Percentiles rank a stretch among this genome's conserved stretches.
Evolutionary conservation across 2,888 invertebrate species (phyloP).

Genomic region (Amorpha juglandis): DNA sequence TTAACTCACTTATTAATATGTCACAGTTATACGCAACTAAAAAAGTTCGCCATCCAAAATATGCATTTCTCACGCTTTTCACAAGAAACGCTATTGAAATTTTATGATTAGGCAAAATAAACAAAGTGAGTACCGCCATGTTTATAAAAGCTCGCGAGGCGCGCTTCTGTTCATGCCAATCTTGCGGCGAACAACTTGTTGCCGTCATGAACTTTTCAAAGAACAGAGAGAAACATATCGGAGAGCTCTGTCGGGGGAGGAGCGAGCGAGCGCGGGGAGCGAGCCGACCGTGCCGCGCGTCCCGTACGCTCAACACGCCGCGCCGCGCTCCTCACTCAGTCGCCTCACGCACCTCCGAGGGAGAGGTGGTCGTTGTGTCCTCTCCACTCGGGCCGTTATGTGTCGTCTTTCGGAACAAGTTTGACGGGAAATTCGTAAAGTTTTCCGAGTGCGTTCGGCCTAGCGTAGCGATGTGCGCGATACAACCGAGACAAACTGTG

Average conservation of each 20-base stretch:
- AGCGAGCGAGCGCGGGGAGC: constrained; percentile 75
- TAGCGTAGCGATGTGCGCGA: constrained; percentile 77
- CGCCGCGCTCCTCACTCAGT: constrained; percentile 67
- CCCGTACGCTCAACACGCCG: constrained; percentile 77
- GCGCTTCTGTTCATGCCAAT: constrained; percentile 84
- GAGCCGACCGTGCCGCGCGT: constrained; percentile 67
- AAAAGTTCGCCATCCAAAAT: constrained; percentile 23
- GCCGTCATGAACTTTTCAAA: constrained; percentile 79
- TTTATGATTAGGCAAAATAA: constrained; percentile 81
- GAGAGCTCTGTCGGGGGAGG: constrained; percentile 76
- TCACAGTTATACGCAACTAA: background rate
- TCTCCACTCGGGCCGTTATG: constrained; percentile 74
- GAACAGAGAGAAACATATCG: constrained; percentile 66
- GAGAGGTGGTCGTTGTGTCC: constrained; percentile 58
- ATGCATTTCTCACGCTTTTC: constrained; percentile 58
- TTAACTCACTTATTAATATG: background rate
- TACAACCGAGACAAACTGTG: constrained; percentile 69
- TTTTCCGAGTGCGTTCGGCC: constrained; percentile 76
- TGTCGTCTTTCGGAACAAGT: constrained; percentile 81
- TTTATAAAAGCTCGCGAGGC: constrained; percentile 83
- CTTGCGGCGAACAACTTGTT: constrained; percentile 82
- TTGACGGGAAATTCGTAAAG: constrained; percentile 83
- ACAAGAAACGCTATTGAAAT: constrained; percentile 67
- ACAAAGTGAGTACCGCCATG: constrained; percentile 80
- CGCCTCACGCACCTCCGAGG: constrained; percentile 63